These are phyloP conservation scores for Eustalomyia histrio DNA, from an alignment of 2,888 invertebrate species.

Conservation along the genomic window DNA sequence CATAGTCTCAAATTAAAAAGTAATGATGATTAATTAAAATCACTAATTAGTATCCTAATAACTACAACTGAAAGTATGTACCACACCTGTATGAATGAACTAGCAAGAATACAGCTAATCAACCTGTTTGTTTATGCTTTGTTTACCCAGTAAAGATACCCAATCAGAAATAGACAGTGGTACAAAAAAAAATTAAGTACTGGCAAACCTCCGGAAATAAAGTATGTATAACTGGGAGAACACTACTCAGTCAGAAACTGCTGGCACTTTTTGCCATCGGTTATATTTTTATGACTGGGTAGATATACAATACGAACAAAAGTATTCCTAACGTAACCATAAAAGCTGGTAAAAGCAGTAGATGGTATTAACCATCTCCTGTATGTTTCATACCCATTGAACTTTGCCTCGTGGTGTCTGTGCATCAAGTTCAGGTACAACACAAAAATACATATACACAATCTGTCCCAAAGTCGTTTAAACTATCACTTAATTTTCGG, in stretches of 20 bases:
- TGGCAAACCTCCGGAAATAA: too few species aligned
- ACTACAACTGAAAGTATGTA: constrained; percentile 1
- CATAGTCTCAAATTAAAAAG: constrained; percentile 39
- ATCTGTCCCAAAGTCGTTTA: background rate
- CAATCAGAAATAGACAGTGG: too few species aligned
- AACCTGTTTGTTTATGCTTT: constrained; percentile 34
- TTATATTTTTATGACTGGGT: too few species aligned
- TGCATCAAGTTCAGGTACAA: constrained; percentile 62
- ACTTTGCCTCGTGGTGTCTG: constrained; percentile 27
- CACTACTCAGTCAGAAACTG: too few species aligned
- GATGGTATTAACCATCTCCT: too few species aligned
- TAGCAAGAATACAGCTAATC: constrained; percentile 7
- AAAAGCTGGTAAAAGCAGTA: constrained; percentile 37
- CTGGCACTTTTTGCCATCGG: too few species aligned
- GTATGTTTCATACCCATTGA: constrained; percentile 2
- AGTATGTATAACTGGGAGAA: too few species aligned
- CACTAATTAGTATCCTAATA: constrained; percentile 47
- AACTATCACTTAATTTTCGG: too few species aligned
- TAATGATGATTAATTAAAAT: constrained; percentile 59
- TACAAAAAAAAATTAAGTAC: too few species aligned
- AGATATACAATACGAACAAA: background rate
- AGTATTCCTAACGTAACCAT: constrained; percentile 1
- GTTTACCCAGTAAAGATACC: background rate
- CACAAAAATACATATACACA: constrained; percentile 2
- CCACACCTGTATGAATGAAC: constrained; percentile 45